These are phyloP conservation scores for Tolmerus cingulatus DNA, from an alignment of 2,888 invertebrate genomes.

Conservation along the genomic window DNA sequence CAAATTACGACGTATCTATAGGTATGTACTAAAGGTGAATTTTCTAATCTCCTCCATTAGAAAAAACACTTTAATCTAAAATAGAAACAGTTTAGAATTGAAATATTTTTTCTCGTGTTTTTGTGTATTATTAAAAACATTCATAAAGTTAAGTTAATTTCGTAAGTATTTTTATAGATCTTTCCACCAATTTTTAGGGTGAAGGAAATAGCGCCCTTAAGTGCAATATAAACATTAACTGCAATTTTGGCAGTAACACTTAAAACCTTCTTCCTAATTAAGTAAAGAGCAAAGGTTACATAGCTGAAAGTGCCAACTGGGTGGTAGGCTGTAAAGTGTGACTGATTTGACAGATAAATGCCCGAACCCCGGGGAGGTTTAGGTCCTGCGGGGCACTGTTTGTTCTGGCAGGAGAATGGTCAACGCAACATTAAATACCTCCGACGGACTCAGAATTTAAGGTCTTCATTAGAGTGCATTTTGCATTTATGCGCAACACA, in stretches of 20 bases:
- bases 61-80: no score
- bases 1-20: no score
- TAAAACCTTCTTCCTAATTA: background rate
- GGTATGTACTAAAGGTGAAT: no score
- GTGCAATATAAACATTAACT: background rate
- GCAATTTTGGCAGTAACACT: background rate
- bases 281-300: background rate
- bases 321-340: conserved; percentile 12
- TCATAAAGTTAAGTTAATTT: background rate
- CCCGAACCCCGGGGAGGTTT: conserved; percentile 6
- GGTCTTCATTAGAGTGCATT: conserved; percentile 37
- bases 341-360: conserved; percentile 32
- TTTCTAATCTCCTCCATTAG: no score
- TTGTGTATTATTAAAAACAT: no score
- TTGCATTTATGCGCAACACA: conserved; percentile 17
- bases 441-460: background rate
- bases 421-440: conserved; percentile 24
- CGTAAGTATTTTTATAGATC: background rate
- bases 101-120: no score
- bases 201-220: background rate
- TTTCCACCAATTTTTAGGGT: no score
- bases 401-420: background rate
- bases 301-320: background rate
- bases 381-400: background rate
- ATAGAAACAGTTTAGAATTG: no score